Conservation (phyloP, 2,113 vertebrate species). For the Actinemys pallida region DNA sequence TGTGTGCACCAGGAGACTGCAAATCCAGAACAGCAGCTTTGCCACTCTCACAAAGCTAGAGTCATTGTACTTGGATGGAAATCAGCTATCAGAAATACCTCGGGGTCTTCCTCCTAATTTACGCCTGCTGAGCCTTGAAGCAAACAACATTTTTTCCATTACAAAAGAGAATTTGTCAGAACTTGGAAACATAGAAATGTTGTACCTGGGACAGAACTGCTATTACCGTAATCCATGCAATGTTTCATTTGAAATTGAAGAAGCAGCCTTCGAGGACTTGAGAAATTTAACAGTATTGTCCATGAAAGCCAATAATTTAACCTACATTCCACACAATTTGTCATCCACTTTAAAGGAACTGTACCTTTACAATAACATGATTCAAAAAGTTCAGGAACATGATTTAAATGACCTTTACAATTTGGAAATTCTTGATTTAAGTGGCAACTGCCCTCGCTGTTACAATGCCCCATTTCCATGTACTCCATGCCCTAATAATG, state of each 20-base stretch:
- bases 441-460: constrained; percentile 95
- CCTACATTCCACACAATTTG: constrained; percentile 83
- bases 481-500: constrained; percentile 82
- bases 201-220: constrained; percentile 95
- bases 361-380: constrained; percentile 92
- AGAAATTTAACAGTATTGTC: constrained; percentile 86
- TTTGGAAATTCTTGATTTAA: constrained; percentile 92
- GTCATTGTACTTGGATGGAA: constrained; percentile 92
- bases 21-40: constrained; percentile 84
- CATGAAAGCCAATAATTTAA: constrained; percentile 93
- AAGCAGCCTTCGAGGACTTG: constrained; percentile 84
- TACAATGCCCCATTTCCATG: constrained; percentile 93
- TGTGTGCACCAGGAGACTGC: constrained; percentile 75
- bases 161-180: constrained; percentile 83
- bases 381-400: constrained; percentile 78
- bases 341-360: constrained; percentile 86
- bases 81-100: constrained; percentile 88
- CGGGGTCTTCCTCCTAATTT: constrained; percentile 85
- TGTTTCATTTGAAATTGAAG: constrained; percentile 84
- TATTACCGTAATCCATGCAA: constrained; percentile 96
- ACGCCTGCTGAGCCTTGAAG: constrained; percentile 91
- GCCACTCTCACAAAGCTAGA: constrained; percentile 79
- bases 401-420: constrained; percentile 86
- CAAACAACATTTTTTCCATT: constrained; percentile 88
- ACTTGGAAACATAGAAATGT: constrained; percentile 81